Conservation (phyloP, 2,888 invertebrate genomes). For the Drosophila buzzatii region DNA sequence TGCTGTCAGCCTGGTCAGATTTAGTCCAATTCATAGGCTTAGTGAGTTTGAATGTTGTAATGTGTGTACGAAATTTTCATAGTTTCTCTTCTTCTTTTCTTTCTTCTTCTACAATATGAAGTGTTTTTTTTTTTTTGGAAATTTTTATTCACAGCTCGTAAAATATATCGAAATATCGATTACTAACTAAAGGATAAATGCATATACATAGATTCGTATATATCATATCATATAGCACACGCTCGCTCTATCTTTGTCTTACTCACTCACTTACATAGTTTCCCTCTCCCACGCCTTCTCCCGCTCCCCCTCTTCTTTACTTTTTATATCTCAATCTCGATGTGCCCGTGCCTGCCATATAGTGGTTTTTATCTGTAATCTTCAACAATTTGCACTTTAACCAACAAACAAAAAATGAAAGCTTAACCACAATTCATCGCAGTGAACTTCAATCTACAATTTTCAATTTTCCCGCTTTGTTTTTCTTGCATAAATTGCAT, state of each 20-base stretch:
- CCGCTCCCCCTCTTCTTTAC: not conserved
- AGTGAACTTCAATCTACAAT: constrained; percentile 5
- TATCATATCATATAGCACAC: not conserved
- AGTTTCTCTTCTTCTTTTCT: constrained; percentile 5
- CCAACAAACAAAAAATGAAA: not conserved
- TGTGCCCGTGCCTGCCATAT: constrained; percentile 36
- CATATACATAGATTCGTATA: not conserved
- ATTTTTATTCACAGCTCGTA: constrained; percentile 12
- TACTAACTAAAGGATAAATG: not conserved
- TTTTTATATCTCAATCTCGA: constrained; percentile 7
- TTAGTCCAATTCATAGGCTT: constrained; percentile 90
- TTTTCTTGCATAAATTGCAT: constrained; percentile 57
- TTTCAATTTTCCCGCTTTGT: constrained; percentile 39
- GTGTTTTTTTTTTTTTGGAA: not conserved
- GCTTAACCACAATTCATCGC: not conserved
- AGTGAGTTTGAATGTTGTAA: constrained; percentile 87
- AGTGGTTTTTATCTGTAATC: not conserved
- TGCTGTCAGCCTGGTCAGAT: constrained; percentile 92
- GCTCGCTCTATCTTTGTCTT: not conserved
- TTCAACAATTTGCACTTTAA: not conserved
- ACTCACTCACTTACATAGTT: not conserved
- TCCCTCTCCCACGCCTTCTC: too few species aligned
- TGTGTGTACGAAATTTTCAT: constrained; percentile 48
- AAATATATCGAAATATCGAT: not conserved
- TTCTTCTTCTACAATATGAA: constrained; percentile 3